Percentiles rank a stretch among this genome's conserved stretches.
These are phyloP conservation scores for Felis chaus DNA, from an alignment of 2,113 vertebrate genomes.

Conservation along the genomic window DNA sequence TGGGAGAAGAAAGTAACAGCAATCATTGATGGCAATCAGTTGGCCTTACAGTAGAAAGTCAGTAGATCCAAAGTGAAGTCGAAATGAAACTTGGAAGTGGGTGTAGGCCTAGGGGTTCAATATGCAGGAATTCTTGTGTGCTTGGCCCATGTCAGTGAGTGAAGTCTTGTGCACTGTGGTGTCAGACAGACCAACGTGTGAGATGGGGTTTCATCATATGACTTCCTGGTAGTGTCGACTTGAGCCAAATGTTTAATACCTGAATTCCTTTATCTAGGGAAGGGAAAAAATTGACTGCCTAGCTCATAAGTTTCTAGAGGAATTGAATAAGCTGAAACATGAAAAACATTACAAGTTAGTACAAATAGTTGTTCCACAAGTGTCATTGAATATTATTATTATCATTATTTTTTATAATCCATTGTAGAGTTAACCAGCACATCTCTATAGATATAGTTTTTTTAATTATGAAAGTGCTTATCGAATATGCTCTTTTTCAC, in stretches of 20 bases:
- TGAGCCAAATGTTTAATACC: not conserved
- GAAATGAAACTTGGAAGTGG: not conserved
- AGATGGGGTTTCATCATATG: accelerated
- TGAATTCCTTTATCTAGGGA: not conserved
- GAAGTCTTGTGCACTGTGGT: accelerated
- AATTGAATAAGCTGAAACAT: not conserved
- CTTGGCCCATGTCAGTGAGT: accelerated
- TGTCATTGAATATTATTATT: not conserved
- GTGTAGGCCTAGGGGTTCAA: accelerated
- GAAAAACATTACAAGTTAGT: not conserved
- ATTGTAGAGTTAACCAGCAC: not conserved
- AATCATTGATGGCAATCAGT: not conserved
- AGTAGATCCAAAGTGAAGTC: not conserved
- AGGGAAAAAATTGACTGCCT: not conserved
- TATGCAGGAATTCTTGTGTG: not conserved
- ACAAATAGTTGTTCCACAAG: not conserved
- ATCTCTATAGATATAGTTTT: not conserved
- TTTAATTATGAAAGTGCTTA: not conserved
- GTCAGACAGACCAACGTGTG: not conserved
- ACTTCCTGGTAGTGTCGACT: not conserved
- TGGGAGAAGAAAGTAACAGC: not conserved
- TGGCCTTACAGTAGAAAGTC: not conserved
- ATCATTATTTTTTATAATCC: not conserved
- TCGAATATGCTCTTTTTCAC: not conserved
- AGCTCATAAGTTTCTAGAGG: not conserved